phyloP scores from a whole-genome alignment of 2,113 vertebrate genomes.

The Gymnobelideus leadbeateri region DNA sequence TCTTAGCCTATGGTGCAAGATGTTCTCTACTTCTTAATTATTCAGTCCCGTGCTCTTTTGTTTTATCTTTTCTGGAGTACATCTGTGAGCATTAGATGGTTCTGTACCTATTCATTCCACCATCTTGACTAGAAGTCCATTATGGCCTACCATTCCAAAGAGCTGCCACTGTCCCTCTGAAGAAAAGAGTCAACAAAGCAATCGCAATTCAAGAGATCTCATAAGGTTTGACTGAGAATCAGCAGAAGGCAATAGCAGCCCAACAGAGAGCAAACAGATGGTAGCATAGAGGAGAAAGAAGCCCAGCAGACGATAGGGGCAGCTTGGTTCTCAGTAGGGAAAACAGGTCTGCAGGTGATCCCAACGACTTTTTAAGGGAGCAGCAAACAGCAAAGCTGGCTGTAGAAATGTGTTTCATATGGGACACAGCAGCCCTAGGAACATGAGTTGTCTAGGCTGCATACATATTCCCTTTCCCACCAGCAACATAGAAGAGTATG shows the following conservation, averaged over 20 bases:
- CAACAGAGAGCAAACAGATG: background rate
- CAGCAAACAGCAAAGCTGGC: background rate
- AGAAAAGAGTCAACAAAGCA: background rate
- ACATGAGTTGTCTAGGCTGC: background rate
- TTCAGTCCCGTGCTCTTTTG: background rate
- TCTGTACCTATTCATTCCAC: background rate
- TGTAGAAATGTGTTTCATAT: background rate
- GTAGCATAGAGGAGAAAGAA: background rate
- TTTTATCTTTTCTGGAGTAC: background rate
- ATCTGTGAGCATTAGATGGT: background rate
- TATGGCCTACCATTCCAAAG: background rate
- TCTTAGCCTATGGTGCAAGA: background rate
- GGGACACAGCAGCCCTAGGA: background rate
- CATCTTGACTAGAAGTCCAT: background rate
- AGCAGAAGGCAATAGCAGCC: background rate
- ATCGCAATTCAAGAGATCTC: background rate
- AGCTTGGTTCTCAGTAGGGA: background rate
- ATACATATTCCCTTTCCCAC: background rate
- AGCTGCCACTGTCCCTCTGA: too few relatives aligned
- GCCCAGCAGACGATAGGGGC: background rate
- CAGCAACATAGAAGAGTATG: background rate
- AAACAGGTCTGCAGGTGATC: background rate
- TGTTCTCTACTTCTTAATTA: background rate
- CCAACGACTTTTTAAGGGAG: background rate
- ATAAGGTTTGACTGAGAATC: background rate